A percentile compares a stretch with the other conserved stretches of the same genome.
phyloP scores from a whole-genome alignment of 2,888 invertebrate species.

The Willowsia nigromaculata region DNA sequence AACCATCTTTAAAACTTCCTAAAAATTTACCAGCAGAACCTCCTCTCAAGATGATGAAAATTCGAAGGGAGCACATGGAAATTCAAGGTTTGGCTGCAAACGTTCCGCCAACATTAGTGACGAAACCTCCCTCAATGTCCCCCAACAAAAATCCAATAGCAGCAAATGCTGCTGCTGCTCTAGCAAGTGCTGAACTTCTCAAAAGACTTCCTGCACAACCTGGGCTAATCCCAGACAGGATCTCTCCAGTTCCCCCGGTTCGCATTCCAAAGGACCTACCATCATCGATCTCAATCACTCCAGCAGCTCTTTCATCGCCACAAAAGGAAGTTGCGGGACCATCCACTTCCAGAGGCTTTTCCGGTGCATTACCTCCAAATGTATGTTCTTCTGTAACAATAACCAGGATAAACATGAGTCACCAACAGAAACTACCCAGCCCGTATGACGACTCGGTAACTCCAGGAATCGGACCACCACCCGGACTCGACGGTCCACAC shows the following conservation, averaged over 20 bases:
- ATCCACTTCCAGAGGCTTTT: conserved; percentile 40
- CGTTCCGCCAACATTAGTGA: neutral
- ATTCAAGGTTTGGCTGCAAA: conserved; percentile 16
- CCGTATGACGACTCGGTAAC: conserved; percentile 74
- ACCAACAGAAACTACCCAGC: conserved; percentile 74
- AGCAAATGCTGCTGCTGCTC: neutral
- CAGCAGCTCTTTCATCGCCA: conserved; percentile 70
- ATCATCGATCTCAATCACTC: conserved; percentile 77
- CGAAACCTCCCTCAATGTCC: conserved; percentile 56
- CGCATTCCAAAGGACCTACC: conserved; percentile 73
- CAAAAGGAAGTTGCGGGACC: conserved; percentile 40
- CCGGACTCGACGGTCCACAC: conserved; percentile 25
- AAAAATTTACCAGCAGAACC: neutral
- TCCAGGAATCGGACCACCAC: conserved; percentile 74
- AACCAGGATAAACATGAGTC: conserved; percentile 77
- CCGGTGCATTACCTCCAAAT: conserved; percentile 69
- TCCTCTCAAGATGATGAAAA: conserved; percentile 60
- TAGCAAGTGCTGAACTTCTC: conserved; percentile 59
- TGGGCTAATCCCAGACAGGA: conserved; percentile 75
- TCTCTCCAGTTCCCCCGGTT: conserved; percentile 28
- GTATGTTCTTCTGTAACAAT: conserved; percentile 78
- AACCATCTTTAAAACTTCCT: conserved; percentile 48
- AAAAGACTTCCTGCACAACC: conserved; percentile 74
- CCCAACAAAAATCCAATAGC: neutral
- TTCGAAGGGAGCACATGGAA: conserved; percentile 72